Percentiles rank a stretch among this genome's conserved stretches.
Evolutionary conservation across 2,113 vertebrate species (phyloP).

Genomic region (Proterorhinus semilunaris): DNA sequence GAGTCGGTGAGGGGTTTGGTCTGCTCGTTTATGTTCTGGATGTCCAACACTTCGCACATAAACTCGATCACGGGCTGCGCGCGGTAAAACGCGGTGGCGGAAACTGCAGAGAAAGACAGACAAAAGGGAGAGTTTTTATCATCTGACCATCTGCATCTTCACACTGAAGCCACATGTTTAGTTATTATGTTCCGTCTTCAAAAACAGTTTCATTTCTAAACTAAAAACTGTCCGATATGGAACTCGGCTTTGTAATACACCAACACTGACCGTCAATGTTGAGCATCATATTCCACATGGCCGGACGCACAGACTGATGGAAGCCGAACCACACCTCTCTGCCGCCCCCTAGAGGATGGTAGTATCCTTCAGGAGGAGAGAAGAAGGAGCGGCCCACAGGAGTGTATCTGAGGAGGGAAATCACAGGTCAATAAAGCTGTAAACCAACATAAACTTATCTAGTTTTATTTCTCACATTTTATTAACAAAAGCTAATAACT

Average conservation of each 20-base stretch:
- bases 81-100: conserved; percentile 97
- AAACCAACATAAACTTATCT: too few species aligned
- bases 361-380: conserved; percentile 97
- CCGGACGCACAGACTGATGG: conserved; percentile 97
- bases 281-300: conserved; percentile 99
- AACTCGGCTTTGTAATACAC: too few species aligned
- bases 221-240: too few species aligned
- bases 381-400: conserved; percentile 98
- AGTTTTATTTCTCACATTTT: too few species aligned
- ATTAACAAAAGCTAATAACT: too few species aligned
- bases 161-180: too few species aligned
- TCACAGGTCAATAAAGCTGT: too few species aligned
- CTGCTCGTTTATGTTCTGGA: conserved; percentile 98
- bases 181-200: too few species aligned
- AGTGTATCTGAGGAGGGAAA: conserved; percentile 83
- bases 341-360: conserved; percentile 96
- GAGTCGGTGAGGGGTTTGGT: conserved; percentile 97
- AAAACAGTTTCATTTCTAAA: too few species aligned
- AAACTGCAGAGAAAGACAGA: conserved; percentile 77
- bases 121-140: not conserved
- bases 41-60: conserved; percentile 98
- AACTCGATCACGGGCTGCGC: conserved; percentile 99
- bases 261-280: conserved; percentile 90
- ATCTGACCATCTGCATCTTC: too few species aligned
- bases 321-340: conserved; percentile 99